A percentile compares a stretch with the other conserved stretches of the same genome.
phyloP scores from a whole-genome alignment of 23 tunicate species.

The Styela clava region DNA sequence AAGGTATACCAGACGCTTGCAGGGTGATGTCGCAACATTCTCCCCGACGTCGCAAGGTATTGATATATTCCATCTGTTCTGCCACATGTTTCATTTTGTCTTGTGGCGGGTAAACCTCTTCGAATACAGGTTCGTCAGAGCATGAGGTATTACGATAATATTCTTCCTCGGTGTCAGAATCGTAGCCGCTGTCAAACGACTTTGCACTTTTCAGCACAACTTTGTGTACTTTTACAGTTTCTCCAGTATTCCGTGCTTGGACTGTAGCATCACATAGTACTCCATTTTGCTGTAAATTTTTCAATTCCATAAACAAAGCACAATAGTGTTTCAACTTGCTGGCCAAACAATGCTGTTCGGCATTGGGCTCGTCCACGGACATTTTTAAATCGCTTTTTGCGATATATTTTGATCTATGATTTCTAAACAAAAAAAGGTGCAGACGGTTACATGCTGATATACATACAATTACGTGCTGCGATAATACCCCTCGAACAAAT shows the following conservation, averaged over 20 bases:
- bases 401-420: not conserved
- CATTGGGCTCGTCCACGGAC: not conserved
- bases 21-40: slow-evolving; percentile 80
- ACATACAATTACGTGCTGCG: too few relatives aligned
- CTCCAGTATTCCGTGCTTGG: not conserved
- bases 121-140: slow-evolving; percentile 21
- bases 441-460: too few relatives aligned
- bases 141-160: not conserved
- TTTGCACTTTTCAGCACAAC: slow-evolving; percentile 68
- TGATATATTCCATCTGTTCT: slow-evolving; percentile 40
- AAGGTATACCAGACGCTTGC: slow-evolving; percentile 30
- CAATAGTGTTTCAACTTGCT: slow-evolving; percentile 49
- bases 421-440: not conserved
- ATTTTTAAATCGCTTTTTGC: not conserved
- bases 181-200: slow-evolving; percentile 34
- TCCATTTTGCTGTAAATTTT: slow-evolving; percentile 69
- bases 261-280: slow-evolving; percentile 66
- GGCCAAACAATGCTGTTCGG: not conserved
- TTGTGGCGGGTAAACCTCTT: slow-evolving; percentile 47
- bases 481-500: too few relatives aligned
- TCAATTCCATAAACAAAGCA: slow-evolving; percentile 51
- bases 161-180: slow-evolving; percentile 23
- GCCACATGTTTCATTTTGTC: not conserved
- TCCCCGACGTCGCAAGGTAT: slow-evolving; percentile 43
- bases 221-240: slow-evolving; percentile 48